Base-by-base conservation (phyloP, 2,888 invertebrate species). In the Ornithoptera priamus region DNA sequence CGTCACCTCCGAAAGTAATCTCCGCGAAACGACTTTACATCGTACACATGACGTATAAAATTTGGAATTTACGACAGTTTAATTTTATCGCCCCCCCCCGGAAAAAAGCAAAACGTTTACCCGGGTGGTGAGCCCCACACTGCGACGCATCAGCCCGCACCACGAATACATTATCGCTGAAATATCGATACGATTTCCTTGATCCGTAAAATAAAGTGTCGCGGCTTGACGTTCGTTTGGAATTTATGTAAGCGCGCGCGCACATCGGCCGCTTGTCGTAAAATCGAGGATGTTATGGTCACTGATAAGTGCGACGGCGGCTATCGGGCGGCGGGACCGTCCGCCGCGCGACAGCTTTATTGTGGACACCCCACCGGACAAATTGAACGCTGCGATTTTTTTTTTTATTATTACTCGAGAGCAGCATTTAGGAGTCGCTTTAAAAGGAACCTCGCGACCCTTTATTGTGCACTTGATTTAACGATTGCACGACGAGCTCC, bases 141-240 rank as follows among this genome's bases (percentile, higher is more conserved):
- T 30, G 30, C 30, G 30, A 30, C 30, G 30, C 3, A 30, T 42
- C 84, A 86, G 85, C 85, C 85, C 81, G 81, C 80, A 78, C 79
- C 85, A 88, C 85, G 86, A 87, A 85, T 85, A 85, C 88, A 86
- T 88, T 90, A 90, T 89, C 87, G 82, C 84, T 90, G 89, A 90
- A 89, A 88, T 91, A 91, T 90, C 88, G 90, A 89, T 88, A 88
- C 90, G 88, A 89, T 91, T 89, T 88, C 85, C 89, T 87, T 90
- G 91, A 92, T 92, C 89, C 84, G 89, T 86, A 85, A 86, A 89
- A 90, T 90, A 89, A 90, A 91, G 90, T 89, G 86, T 84, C 82
- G 81, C 79, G 77, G 81, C 82, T 82, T 88, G 90, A 89, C 90
- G 86, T 87, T 88, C 78, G 85, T 84, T 86, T 86, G 80, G 79